A percentile compares a stretch with the other conserved stretches of the same genome.
These are phyloP conservation scores for Tragelaphus strepsiceros DNA, from an alignment of 2,113 vertebrate species.

Conservation along the genomic window DNA sequence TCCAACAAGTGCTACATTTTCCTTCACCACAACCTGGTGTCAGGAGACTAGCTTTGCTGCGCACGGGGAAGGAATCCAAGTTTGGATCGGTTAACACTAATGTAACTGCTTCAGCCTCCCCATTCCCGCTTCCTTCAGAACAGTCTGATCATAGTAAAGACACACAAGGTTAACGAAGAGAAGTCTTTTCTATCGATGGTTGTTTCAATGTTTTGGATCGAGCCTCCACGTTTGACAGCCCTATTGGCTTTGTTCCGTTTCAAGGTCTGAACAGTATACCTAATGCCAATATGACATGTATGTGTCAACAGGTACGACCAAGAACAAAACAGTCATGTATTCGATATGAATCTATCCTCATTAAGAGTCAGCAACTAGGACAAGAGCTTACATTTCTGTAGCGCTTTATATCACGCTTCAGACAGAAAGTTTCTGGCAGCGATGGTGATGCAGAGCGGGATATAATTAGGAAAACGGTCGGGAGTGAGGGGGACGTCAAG, in stretches of 20 bases:
- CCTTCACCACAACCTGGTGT: not conserved
- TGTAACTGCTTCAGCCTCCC: not conserved
- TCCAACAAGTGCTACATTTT: not conserved
- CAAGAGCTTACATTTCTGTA: constrained; percentile 13
- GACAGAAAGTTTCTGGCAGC: not conserved
- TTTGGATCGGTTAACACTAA: not conserved
- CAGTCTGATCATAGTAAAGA: not conserved
- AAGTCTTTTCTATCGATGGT: not conserved
- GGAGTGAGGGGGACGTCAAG: not conserved
- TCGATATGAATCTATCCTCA: not conserved
- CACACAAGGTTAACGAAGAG: not conserved
- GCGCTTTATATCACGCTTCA: not conserved
- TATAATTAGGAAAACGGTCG: no score
- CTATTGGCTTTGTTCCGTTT: not conserved
- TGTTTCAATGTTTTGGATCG: not conserved
- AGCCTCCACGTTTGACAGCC: not conserved
- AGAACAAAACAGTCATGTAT: not conserved
- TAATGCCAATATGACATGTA: not conserved
- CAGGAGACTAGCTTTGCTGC: not conserved
- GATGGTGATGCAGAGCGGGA: not conserved
- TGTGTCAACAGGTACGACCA: not conserved
- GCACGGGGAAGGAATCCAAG: not conserved
- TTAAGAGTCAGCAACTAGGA: not conserved
- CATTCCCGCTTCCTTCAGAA: not conserved
- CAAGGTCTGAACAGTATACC: not conserved